A percentile compares a stretch with the other conserved stretches of the same genome.
Conservation (phyloP, 2,888 invertebrate species). For the Yponomeuta cagnagella region DNA sequence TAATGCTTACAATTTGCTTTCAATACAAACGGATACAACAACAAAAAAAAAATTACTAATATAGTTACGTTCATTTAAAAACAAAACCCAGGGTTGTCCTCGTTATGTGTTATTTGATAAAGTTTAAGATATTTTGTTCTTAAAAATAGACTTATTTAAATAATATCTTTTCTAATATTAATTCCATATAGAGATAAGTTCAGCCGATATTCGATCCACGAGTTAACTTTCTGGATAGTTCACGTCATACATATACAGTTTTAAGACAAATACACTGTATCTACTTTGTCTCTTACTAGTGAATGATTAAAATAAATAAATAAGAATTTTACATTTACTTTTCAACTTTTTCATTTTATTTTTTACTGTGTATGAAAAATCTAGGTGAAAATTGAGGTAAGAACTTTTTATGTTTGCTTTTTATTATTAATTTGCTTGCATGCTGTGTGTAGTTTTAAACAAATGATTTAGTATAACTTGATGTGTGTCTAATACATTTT, state of each 20-base stretch:
- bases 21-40: not conserved
- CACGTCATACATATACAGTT: not conserved
- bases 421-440: slow-evolving; percentile 47
- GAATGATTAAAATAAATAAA: slow-evolving; percentile 37
- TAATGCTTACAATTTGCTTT: not conserved
- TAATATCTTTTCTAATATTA: slow-evolving; percentile 1
- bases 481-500: slow-evolving; percentile 13
- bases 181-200: not conserved
- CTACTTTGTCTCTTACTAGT: slow-evolving; percentile 47
- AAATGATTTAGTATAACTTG: slow-evolving; percentile 22
- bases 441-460: slow-evolving; percentile 26
- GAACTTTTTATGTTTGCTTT: slow-evolving; percentile 22
- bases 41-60: slow-evolving; percentile 31
- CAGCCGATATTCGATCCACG: not conserved
- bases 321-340: slow-evolving; percentile 24
- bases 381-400: not conserved
- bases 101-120: slow-evolving; percentile 7
- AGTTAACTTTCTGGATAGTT: not conserved
- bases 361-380: no score
- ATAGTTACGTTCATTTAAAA: not conserved
- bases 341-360: slow-evolving; percentile 29
- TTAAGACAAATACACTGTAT: not conserved
- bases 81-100: not conserved
- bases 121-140: slow-evolving; percentile 5
- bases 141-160: not conserved